Conservation (phyloP, 2,888 invertebrate genomes). For the Nineta flava region DNA sequence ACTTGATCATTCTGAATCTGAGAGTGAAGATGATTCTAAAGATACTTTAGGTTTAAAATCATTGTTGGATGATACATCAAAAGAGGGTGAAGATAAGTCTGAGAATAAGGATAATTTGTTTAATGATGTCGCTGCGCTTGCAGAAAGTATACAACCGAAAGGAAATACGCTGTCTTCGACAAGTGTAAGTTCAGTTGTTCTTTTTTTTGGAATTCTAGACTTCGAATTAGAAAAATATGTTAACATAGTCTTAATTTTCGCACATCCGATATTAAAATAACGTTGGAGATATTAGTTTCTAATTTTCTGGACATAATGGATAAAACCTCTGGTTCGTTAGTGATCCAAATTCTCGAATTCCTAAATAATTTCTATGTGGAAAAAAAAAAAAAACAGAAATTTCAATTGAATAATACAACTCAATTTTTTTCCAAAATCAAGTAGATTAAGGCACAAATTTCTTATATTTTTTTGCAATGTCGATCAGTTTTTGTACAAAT, state of each 20-base stretch:
- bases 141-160: conserved; percentile 93
- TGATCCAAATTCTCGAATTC: no score
- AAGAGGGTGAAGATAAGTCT: conserved; percentile 19
- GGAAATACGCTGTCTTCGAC: conserved; percentile 94
- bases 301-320: no score
- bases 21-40: conserved; percentile 12
- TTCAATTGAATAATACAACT: no score
- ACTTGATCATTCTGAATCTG: conserved; percentile 17
- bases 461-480: background rate
- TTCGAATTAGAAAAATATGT: conserved; percentile 6
- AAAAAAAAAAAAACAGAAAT: no score
- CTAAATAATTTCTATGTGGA: no score
- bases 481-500: background rate
- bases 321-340: no score
- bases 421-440: no score
- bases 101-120: conserved; percentile 55
- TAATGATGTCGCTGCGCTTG: conserved; percentile 84
- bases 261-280: background rate
- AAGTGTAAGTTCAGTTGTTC: conserved; percentile 32
- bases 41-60: conserved; percentile 37
- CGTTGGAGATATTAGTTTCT: background rate
- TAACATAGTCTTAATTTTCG: conserved; percentile 2
- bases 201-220: conserved; percentile 18
- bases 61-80: conserved; percentile 34
- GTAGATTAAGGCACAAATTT: no score